Evolutionary conservation across 2,797 vertebrate species (phyloP).

Genomic region (Crenichthys baileyi): DNA sequence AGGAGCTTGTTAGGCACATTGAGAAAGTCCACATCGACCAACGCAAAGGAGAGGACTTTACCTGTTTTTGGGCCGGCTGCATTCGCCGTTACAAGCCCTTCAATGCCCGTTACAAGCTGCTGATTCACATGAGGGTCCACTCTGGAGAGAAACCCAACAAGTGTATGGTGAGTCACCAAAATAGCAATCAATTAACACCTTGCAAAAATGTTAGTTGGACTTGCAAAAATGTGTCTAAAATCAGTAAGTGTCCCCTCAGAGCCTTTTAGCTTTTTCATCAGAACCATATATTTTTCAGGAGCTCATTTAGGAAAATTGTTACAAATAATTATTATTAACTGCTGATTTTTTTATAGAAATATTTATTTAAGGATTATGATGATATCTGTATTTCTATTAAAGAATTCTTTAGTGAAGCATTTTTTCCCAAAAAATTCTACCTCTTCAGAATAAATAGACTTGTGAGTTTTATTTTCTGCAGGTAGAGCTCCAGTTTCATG

Average conservation of each 20-base stretch:
- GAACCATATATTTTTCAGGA: not conserved
- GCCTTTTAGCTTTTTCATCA: conserved; percentile 9
- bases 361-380: no score
- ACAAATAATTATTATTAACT: no score
- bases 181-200: conserved; percentile 4
- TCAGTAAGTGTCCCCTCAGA: conserved; percentile 14
- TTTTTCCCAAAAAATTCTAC: conserved; percentile 25
- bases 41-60: conserved; percentile 98
- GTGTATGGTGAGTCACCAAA: conserved; percentile 93
- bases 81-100: conserved; percentile 97
- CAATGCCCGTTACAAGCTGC: conserved; percentile 99
- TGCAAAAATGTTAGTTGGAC: not conserved
- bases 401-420: conserved; percentile 24
- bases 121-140: conserved; percentile 99
- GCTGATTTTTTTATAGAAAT: no score
- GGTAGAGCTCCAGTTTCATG: conserved; percentile 79
- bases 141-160: conserved; percentile 99
- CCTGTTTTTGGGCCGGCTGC: conserved; percentile 98
- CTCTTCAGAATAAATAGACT: conserved; percentile 68
- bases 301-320: no score
- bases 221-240: conserved; percentile 12
- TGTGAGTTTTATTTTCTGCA: conserved; percentile 73
- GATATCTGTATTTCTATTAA: no score
- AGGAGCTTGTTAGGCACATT: conserved; percentile 98
- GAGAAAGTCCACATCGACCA: conserved; percentile 99